These are phyloP conservation scores for Osmerus eperlanus DNA, from an alignment of 2,113 vertebrate species.

Conservation along the genomic window DNA sequence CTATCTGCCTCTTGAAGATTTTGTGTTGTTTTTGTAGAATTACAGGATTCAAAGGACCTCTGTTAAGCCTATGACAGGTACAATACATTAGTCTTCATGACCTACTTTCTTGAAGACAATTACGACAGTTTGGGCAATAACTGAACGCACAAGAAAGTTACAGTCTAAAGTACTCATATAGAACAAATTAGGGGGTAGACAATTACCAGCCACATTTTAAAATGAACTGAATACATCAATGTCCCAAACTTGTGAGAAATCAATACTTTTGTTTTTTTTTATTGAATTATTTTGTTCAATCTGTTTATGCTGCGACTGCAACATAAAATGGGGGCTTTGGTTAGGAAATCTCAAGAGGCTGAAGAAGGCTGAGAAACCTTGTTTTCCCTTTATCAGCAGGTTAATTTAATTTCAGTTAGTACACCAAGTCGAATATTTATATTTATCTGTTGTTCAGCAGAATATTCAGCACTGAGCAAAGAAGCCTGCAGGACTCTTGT, in stretches of 20 bases:
- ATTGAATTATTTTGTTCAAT: not conserved
- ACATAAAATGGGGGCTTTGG: constrained; percentile 60
- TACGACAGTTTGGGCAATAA: no score
- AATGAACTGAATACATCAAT: constrained; percentile 19
- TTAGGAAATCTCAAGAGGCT: constrained; percentile 52
- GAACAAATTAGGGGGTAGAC: not conserved
- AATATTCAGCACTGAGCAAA: constrained; percentile 23
- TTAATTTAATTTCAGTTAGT: constrained; percentile 43
- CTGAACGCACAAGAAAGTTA: no score
- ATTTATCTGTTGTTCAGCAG: constrained; percentile 27
- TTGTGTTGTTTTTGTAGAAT: constrained; percentile 10
- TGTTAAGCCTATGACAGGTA: no score
- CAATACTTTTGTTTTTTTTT: not conserved
- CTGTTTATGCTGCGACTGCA: not conserved
- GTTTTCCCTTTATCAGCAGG: constrained; percentile 49
- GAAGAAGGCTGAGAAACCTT: constrained; percentile 24
- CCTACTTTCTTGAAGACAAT: no score
- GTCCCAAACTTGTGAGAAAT: constrained; percentile 26
- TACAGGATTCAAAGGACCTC: not conserved
- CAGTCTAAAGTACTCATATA: no score
- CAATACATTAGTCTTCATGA: no score
- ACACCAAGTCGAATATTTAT: constrained; percentile 44
- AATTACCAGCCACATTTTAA: not conserved
- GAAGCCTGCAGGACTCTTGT: constrained; percentile 7
- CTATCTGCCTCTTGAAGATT: constrained; percentile 11